phyloP scores from a whole-genome alignment of 2,888 invertebrate genomes.

The Hydropsyche betteni region DNA sequence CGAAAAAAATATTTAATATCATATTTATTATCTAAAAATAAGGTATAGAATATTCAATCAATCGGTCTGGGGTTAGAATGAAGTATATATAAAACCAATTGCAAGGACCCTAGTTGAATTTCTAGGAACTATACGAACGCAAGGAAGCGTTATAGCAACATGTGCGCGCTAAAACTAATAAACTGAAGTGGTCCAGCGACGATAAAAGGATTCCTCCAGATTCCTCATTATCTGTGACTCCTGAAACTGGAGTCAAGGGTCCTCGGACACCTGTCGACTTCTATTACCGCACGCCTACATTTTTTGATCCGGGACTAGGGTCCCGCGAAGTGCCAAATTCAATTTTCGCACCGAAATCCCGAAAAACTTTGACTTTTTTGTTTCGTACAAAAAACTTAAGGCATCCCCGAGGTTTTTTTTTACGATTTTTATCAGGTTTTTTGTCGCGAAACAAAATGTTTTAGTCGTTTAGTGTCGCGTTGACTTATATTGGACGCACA shows the following conservation, averaged over 20 bases:
- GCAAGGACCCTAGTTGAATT: no score
- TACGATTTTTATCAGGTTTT: no score
- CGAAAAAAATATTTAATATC: no score
- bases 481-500: no score
- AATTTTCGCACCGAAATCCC: conserved; percentile 2
- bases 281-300: not conserved
- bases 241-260: not conserved
- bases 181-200: not conserved
- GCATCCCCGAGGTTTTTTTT: no score
- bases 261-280: not conserved
- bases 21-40: no score
- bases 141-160: not conserved
- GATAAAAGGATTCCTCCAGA: not conserved
- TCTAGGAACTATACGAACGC: no score
- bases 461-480: no score
- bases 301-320: conserved; percentile 19
- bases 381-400: not conserved
- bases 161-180: not conserved
- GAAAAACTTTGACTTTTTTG: not conserved
- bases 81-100: no score
- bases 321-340: conserved; percentile 8
- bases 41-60: no score
- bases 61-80: no score
- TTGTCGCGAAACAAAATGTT: no score
- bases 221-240: conserved; percentile 6